Evolutionary conservation across 2,113 vertebrate species (phyloP).

Genomic region (Corythaeola cristata): DNA sequence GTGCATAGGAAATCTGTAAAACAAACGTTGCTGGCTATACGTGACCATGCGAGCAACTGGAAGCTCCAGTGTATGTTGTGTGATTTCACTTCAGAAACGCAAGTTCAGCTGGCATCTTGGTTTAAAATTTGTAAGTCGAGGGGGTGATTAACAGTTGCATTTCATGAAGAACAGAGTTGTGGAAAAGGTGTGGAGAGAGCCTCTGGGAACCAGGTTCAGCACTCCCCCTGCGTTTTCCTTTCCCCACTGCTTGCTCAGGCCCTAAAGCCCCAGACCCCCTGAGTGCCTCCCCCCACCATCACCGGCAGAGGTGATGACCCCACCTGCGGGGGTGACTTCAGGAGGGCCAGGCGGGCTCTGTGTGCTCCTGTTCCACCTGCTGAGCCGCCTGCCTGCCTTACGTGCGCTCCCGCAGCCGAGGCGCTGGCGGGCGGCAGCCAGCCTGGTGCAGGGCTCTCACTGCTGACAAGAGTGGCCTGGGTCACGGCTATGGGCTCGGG

Average conservation of each 20-base stretch:
- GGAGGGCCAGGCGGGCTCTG: not conserved
- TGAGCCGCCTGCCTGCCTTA: not conserved
- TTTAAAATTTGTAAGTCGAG: not conserved
- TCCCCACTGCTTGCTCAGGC: not conserved
- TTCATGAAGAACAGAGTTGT: not conserved
- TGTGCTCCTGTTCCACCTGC: not conserved
- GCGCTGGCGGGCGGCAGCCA: not conserved
- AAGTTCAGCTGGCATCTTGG: not conserved
- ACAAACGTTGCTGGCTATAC: not conserved
- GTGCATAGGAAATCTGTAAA: not conserved
- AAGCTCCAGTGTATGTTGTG: not conserved
- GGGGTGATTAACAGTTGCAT: not conserved
- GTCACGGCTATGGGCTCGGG: fast-evolving
- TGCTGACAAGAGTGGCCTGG: not conserved
- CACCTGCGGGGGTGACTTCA: not conserved
- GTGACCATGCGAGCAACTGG: not conserved
- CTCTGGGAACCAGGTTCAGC: fast-evolving
- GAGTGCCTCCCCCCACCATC: too few relatives aligned
- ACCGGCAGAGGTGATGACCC: not conserved
- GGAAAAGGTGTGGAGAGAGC: not conserved
- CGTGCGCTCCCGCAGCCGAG: not conserved
- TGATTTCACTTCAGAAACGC: not conserved
- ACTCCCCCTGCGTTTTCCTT: not conserved
- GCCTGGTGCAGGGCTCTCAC: fast-evolving
- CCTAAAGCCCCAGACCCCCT: too few relatives aligned